Evolutionary conservation across 2,888 invertebrate species (phyloP), one percentile per base, ranked within the genome.

Genomic region (Stenodera caucasica): DNA sequence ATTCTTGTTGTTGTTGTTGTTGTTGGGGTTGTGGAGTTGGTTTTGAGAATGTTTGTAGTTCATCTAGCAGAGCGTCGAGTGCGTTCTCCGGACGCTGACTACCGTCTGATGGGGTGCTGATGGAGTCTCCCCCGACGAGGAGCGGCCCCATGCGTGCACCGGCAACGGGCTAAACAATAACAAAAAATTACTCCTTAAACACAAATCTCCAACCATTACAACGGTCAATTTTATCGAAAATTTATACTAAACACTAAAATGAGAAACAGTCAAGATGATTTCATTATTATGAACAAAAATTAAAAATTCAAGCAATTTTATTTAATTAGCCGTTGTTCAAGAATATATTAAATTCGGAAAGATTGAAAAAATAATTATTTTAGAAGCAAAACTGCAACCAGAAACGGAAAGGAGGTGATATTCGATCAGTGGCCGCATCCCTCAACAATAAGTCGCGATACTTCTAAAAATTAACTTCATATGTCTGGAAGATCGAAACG

Each of bases 11-110:
- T 45, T 32, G 55, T 49, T 51, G 21, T 29, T 37, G 18, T 56
- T 64, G 51, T 61, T 67, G 66, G 64, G 68, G 63, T 11, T 8
- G 65, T 78, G 82, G 51, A 12, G 45, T 45, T 54, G 93, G 93
- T 78, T 90, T 89, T 57, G 93, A 89, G 81, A 94, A 94, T 32
- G 94, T 94, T 82, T 94, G 93, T 68, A 94, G 85, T 81, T 95
- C 94, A 81, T 94, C 94, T 91, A 95, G 84, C 90, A 95, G 82
- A 88, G 93, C 93, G 89, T 95, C 95, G 91, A 95, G 93, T 88
- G 94, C 93, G 90, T 94, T 95, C 89, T 94, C 94, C 86, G 92
- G 85, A 84, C 90, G 88, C 83, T 85, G 84, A 82, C 71, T 70
- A 78, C 82, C 77, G 83, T 83, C 82, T 82, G 45, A 45, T 45